Evolutionary conservation across 2,888 invertebrate genomes (phyloP), one percentile per base, ranked within the genome.

Genomic region (Monopis laevigella): DNA sequence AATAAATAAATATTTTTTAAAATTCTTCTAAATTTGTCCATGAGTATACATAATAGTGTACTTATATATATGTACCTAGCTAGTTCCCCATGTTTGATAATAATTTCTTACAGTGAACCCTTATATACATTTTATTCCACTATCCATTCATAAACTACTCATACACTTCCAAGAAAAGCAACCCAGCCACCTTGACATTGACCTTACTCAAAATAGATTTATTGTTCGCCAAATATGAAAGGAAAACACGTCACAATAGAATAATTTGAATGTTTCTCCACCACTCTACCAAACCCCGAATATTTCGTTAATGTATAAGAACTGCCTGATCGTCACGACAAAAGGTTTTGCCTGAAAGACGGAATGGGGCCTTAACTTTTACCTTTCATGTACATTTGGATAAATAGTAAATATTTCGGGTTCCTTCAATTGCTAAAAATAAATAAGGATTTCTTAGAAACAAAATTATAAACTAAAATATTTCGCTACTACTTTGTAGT

Each of bases 241-340:
- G 63, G 65, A 69, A 65, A 65, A 68, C 60, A 64, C 64, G 62
- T 60, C 65, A 73, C 66, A 72, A 67, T 69, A 58, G 63, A 62
- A 64, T 67, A 70, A 74, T 74, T 74, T 73, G 63, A 69, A 71
- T 71, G 67, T 71, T 71, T 67, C 61, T 62, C 58, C 58, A 62
- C 58, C 58, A 55, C 24, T 42, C 55, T 67, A 63, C 62, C 56
- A 38, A 26, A 42, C 16, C 17, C 59, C 57, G 58, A 53, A 57
- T n/a, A n/a, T n/a, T n/a, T n/a, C n/a, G n/a, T n/a, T n/a, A 52
- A 54, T 54, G 60, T 56, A 56, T 36, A 13, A 71, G 66, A 73
- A 73, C 69, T 65, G 40, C 55, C 59, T 58, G 65, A 65, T 62
- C 59, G 62, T 44, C 55, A 54, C 55, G 67, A 74, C 73, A 75